Base-by-base conservation (phyloP, 2,797 vertebrate genomes). In the Lepidocolaptes lacrymiger region DNA sequence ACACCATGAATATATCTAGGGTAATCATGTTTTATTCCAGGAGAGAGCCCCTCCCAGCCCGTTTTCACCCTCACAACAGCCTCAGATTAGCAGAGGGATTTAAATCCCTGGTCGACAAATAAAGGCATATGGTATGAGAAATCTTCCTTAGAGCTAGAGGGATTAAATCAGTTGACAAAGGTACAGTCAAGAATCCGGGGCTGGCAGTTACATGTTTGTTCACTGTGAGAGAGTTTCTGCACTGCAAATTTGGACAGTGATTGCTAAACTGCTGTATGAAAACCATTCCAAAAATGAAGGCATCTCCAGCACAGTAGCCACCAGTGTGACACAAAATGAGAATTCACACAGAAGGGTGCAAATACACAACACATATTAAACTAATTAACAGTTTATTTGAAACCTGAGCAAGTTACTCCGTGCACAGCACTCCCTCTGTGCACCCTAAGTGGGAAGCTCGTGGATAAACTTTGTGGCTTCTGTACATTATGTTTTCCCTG, bases 101-200 rank as follows among this genome's bases (percentile, higher is more conserved):
- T 91, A 91, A 87, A 84, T 85, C 52, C 52, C 59, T 56, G 24
- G 28, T 56, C n/a, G 37, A 62, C 59, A 93, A 89, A 96, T 81
- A 74, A 69, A 95, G 34, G 77, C 90, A 92, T 92, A 93, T 91
- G 96, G 95, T 59, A 91, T 48, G n/a, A 88, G 62, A 75, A 91
- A 86, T 69, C 83, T 95, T 91, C 61, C 79, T 94, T 43, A 23
- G 37, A 73, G 85, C 26, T 91, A 21, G 34, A 56, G 48, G 32
- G 41, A 85, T 92, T 93, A 93, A 91, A 88, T 79, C 48, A 85
- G 48, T n/a, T 77, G 63, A 66, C 91, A 75, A 16, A 41, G 54
- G 36, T 8, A n/a, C 2, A 62, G 64, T 32, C 28, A 71, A 37
- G 49, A 93, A 74, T 36, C 37, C 22, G 51, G 58, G 39, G 64